These are phyloP conservation scores for Colletes latitarsis DNA, from an alignment of 1,140 invertebrate species.

Conservation along the genomic window DNA sequence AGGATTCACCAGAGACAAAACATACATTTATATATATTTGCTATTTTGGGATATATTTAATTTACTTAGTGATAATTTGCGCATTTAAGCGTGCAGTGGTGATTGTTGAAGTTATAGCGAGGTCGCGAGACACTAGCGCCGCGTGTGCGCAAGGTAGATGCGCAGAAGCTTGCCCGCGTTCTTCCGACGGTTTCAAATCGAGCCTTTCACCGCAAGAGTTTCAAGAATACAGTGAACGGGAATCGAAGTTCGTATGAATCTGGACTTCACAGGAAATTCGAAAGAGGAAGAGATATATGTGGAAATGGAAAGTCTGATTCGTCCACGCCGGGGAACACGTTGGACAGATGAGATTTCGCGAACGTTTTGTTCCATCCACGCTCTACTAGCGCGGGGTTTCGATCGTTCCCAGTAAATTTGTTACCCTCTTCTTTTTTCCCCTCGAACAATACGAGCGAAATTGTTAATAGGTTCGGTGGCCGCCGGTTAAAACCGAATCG, in stretches of 20 bases:
- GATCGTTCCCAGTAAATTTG: slow-evolving; percentile 3
- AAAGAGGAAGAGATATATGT: slow-evolving; percentile 1
- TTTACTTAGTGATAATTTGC: no score
- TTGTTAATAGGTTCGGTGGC: slow-evolving; percentile 34
- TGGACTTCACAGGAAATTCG: slow-evolving; percentile 33
- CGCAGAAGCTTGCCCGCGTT: no score
- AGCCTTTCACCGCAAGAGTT: not conserved
- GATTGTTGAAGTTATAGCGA: no score
- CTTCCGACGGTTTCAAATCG: not conserved
- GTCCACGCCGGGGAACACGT: not conserved
- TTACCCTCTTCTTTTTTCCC: not conserved
- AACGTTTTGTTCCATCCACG: slow-evolving; percentile 14
- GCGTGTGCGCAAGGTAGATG: no score
- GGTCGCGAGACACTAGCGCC: no score
- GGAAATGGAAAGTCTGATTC: slow-evolving; percentile 37
- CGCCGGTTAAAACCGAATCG: slow-evolving; percentile 33
- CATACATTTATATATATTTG: no score
- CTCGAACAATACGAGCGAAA: slow-evolving; percentile 10
- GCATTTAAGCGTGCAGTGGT: no score
- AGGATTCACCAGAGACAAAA: no score
- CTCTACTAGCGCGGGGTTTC: not conserved
- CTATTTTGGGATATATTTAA: no score
- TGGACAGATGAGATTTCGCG: slow-evolving; percentile 28
- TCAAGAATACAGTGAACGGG: not conserved
- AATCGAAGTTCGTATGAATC: not conserved